Evolutionary conservation across 2,797 vertebrate genomes (phyloP).

Genomic region (Hybognathus amarus): DNA sequence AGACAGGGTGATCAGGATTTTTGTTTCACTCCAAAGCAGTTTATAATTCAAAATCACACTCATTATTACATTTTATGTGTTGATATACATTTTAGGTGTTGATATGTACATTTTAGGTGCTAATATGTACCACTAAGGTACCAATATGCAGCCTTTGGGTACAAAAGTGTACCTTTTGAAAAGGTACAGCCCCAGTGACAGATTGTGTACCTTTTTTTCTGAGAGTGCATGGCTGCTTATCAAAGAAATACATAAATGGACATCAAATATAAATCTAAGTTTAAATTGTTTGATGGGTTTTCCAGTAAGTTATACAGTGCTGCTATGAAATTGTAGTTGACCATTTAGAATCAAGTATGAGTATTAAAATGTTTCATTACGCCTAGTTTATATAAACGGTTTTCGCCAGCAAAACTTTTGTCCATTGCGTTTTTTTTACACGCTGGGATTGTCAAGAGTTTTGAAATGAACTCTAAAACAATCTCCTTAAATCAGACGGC

Average conservation of each 20-base stretch:
- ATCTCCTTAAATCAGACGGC: neutral
- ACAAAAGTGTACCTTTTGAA: too few species aligned
- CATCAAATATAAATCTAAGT: neutral
- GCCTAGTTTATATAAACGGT: neutral
- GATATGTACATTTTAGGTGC: too few species aligned
- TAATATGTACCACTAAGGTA: too few species aligned
- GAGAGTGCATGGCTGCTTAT: neutral
- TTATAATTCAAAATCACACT: neutral
- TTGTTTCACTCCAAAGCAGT: neutral
- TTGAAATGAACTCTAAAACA: neutral
- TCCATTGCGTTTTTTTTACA: neutral
- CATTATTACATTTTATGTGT: too few species aligned
- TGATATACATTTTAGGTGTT: too few species aligned
- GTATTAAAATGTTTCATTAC: neutral
- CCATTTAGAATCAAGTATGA: neutral
- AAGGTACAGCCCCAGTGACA: too few species aligned
- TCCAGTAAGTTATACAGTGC: neutral
- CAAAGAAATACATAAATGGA: slow-evolving; percentile 1
- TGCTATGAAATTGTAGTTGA: neutral
- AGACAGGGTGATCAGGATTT: neutral
- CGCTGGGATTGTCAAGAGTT: neutral
- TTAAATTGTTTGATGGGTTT: neutral
- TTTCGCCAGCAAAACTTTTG: neutral
- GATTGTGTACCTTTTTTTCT: too few species aligned
- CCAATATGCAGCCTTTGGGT: too few species aligned